Evolutionary conservation across 2,113 vertebrate species (phyloP), one percentile per base, ranked within the genome.

Genomic region (Vulpes lagopus): DNA sequence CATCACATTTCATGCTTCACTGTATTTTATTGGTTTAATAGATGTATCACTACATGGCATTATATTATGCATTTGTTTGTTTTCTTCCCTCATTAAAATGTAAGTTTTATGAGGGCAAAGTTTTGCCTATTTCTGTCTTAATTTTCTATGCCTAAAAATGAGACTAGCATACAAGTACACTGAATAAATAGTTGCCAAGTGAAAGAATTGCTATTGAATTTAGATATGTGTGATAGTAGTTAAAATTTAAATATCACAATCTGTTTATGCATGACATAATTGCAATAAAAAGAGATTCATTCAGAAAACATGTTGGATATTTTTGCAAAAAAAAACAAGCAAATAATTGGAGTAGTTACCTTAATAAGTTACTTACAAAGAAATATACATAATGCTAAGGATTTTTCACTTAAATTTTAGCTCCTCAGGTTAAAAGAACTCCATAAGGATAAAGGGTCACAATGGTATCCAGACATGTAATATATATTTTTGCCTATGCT

Each of bases 331-430:
- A 30, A 80, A 64, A n/a, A 59, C 20, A 78, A 79, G 35, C 12
- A 69, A 71, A 84, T 85, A 95, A 20, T 74, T 89, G 20, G 1
- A 55, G 8, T 73, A 23, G 4, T 43, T 83, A 81, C 4, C 0
- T 78, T 38, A 81, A 76, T 51, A 89, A 67, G 12, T 90, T 20
- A 90, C 10, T 53, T 53, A 23, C 30, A 20, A 74, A 51, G 27
- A 51, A 80, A 71, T 76, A 74, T 5, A 23, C 1, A 64, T 0
- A 8, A 74, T 19, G 20, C 81, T 89, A 93, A 80, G 35, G 57
- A 69, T 25, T 96, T 95, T 96, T 38, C 30, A 74, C 11, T 25
- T 82, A 86, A 84, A 81, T 74, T 89, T 27, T 89, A 27, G 53
- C 6, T 71, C 4, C 22, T 84, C 35, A 49, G 9, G 1, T 85